Evolutionary conservation across 1,140 invertebrate genomes (phyloP), one percentile per base, ranked within the genome.

Genomic region (Eulimnadia texana): DNA sequence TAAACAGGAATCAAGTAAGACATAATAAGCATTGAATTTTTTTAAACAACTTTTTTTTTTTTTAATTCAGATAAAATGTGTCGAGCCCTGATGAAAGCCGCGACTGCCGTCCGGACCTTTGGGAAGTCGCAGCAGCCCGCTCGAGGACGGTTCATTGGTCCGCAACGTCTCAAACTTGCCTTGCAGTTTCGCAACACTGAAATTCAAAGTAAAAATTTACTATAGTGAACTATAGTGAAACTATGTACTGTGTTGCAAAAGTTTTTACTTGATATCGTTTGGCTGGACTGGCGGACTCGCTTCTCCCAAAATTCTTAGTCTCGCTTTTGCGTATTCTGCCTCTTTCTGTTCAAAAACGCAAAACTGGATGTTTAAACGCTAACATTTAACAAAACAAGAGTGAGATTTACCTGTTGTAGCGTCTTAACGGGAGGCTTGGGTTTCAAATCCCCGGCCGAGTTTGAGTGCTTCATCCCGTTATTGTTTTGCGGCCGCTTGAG

Each of bases 21-120:
- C 6, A 42, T 42, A 42, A 42, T 16, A 42, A n/a, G n/a, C n/a
- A n/a, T n/a, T n/a, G n/a, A n/a, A n/a, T n/a, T n/a, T n/a, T n/a
- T n/a, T n/a, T n/a, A n/a, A n/a, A n/a, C n/a, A n/a, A n/a, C n/a
- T n/a, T n/a, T n/a, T n/a, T n/a, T n/a, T n/a, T n/a, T n/a, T 54
- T 24, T 54, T 25, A 54, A 57, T 22, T 57, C 33, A 57, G 29
- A 33, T 27, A 57, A 57, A 52, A 57, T 27, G 52, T 54, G 52
- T 57, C 55, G 55, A 23, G 29, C n/a, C 22, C 29, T 33, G 22
- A 29, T 27, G 27, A 57, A 57, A 57, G 55, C 55, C 90, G 56
- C 80, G 78, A 23, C 85, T 86, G 24, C 88, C 88, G 73, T 91
- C 88, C 2, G 90, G 90, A 6, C 87, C 89, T 62, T 82, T 78